Base-by-base conservation (phyloP, 2,113 vertebrate genomes). In the Pionites leucogaster region DNA sequence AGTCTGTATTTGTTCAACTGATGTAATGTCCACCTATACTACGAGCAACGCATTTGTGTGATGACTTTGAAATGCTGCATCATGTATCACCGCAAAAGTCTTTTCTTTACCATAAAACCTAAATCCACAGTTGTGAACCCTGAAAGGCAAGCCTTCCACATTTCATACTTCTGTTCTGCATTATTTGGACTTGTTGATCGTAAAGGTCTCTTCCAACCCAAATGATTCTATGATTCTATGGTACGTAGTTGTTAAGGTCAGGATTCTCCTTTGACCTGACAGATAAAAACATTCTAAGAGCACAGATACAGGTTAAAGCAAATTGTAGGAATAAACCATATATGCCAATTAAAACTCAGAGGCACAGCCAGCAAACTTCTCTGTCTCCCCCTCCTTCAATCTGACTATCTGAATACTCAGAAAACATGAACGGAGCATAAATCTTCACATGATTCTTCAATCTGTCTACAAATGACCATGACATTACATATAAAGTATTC, bases 381-480 rank as follows among this genome's bases (percentile, higher is more conserved):
- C 59, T 95, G 93, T 95, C 88, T 95, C 95, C 42, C 77, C 89
- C 86, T 88, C 84, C 75, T 80, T 69, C 37, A 86, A 88, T 86
- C 79, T 20, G 89, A 84, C 82, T 86, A 79, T 16, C 50, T 11
- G 93, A 96, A 95, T 80, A 78, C 93, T 96, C 90, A 47, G 85
- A 90, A 95, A 95, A 97, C 95, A 86, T 4, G 91, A 97, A 93
- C 5, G 33, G 81, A 95, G 95, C 96, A 93, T 82, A 97, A 98
- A 97, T 97, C 97, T 97, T 96, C 97, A 96, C 96, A 93, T 95
- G 90, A 96, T 97, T 97, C 97, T 96, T 96, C 96, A 97, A 97
- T 98, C 97, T 98, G 97, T 95, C 97, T 98, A 98, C 98, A 98
- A 98, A 98, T 97, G 96, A 97, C 96, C 97, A 98, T 97, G 97